phyloP scores from a whole-genome alignment of 2,888 invertebrate species.

The Ctena decussata region DNA sequence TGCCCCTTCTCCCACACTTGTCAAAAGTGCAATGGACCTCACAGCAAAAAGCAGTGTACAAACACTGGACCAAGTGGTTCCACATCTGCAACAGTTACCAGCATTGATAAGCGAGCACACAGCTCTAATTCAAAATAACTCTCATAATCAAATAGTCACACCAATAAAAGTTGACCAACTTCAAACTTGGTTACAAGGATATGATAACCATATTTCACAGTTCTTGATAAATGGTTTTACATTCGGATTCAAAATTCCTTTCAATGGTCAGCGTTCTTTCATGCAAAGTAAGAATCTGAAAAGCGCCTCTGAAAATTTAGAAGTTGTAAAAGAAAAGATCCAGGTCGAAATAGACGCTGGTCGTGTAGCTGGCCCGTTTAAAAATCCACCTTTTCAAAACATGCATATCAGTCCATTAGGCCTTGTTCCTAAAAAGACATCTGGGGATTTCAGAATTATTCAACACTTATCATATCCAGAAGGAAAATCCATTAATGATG shows the following conservation, averaged over 20 bases:
- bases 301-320: background rate
- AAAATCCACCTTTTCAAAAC: background rate
- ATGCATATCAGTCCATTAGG: slow-evolving; percentile 9
- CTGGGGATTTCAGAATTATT: slow-evolving; percentile 4
- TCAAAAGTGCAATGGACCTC: background rate
- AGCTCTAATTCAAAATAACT: no score
- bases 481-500: background rate
- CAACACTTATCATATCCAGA: slow-evolving; percentile 6
- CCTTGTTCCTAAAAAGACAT: background rate
- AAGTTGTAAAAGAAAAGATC: background rate
- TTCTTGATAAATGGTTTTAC: background rate
- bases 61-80: no score
- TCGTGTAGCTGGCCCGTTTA: background rate
- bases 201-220: background rate
- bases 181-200: background rate
- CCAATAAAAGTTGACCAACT: background rate
- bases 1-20: background rate
- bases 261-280: background rate
- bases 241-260: background rate
- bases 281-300: background rate
- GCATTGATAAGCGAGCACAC: no score
- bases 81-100: no score
- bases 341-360: background rate
- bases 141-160: background rate
- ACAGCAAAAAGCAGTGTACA: background rate